Evolutionary conservation across 2,888 invertebrate species (phyloP).

Genomic region (Agonopterix arenella): DNA sequence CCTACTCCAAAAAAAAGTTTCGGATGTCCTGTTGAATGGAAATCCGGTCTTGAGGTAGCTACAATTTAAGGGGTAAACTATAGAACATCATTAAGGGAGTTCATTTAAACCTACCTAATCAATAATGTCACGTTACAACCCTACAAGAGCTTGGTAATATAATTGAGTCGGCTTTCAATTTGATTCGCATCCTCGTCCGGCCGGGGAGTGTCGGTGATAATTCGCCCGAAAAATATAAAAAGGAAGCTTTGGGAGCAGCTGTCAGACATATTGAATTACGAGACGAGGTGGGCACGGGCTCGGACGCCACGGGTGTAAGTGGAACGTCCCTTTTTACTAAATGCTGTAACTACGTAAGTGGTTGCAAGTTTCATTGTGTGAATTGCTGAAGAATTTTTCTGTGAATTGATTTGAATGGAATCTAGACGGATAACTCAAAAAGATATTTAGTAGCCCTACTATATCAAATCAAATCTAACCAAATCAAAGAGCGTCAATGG

Average conservation of each 20-base stretch:
- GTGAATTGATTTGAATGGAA: too few relatives aligned
- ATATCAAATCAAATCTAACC: too few relatives aligned
- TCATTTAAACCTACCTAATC: neutral
- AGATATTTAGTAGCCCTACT: too few relatives aligned
- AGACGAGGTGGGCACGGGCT: constrained; percentile 16
- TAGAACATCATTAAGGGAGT: too few relatives aligned
- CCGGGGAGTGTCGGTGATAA: constrained; percentile 71
- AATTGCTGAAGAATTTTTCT: too few relatives aligned
- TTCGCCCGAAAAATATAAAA: constrained; percentile 75
- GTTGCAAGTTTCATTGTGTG: too few relatives aligned
- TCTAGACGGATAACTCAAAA: too few relatives aligned
- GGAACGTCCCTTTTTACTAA: constrained; percentile 11
- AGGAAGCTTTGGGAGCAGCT: constrained; percentile 54
- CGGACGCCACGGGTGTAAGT: constrained; percentile 16
- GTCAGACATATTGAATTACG: constrained; percentile 72
- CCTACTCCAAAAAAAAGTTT: too few relatives aligned
- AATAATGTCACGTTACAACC: constrained; percentile 29
- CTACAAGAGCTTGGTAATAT: constrained; percentile 58
- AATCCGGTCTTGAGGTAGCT: too few relatives aligned
- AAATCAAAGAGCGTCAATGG: too few relatives aligned
- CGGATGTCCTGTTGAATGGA: too few relatives aligned
- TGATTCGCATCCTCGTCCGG: constrained; percentile 70
- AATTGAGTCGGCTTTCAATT: constrained; percentile 76
- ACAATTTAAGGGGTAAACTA: too few relatives aligned
- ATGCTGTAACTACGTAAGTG: neutral